Percentiles rank a stretch among this genome's conserved stretches.
These are phyloP conservation scores for Hartigia nigra DNA, from an alignment of 2,888 invertebrate species.

Conservation along the genomic window DNA sequence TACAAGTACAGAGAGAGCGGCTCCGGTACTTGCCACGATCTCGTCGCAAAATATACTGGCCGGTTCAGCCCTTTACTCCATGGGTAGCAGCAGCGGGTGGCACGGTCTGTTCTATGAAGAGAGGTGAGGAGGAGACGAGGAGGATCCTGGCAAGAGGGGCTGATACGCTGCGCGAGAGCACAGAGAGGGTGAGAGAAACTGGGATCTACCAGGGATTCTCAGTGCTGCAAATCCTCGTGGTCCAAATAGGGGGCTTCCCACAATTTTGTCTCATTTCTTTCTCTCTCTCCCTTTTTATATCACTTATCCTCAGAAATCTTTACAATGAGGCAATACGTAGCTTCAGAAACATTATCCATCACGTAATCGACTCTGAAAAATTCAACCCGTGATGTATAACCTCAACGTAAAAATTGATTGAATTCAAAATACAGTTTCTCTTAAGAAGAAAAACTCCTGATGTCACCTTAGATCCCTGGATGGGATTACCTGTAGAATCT, in stretches of 20 bases:
- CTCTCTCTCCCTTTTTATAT: background rate
- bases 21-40: constrained; percentile 28
- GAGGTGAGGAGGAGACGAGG: constrained; percentile 29
- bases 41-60: constrained; percentile 58
- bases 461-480: background rate
- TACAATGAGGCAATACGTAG: background rate
- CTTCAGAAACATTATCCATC: background rate
- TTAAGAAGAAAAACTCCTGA: background rate
- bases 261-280: background rate
- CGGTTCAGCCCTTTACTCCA: constrained; percentile 58
- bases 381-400: background rate
- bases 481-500: background rate
- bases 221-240: constrained; percentile 52
- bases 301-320: background rate
- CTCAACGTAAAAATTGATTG: background rate
- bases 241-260: constrained; percentile 24
- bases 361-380: background rate
- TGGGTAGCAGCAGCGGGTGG: constrained; percentile 23
- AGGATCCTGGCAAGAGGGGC: constrained; percentile 30
- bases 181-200: constrained; percentile 5
- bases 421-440: background rate
- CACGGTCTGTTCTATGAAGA: constrained; percentile 12
- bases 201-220: constrained; percentile 38
- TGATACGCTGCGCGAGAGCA: constrained; percentile 9
- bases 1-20: background rate